Conservation (phyloP, 2,888 invertebrate genomes). For the Acanthosoma haemorrhoidale region DNA sequence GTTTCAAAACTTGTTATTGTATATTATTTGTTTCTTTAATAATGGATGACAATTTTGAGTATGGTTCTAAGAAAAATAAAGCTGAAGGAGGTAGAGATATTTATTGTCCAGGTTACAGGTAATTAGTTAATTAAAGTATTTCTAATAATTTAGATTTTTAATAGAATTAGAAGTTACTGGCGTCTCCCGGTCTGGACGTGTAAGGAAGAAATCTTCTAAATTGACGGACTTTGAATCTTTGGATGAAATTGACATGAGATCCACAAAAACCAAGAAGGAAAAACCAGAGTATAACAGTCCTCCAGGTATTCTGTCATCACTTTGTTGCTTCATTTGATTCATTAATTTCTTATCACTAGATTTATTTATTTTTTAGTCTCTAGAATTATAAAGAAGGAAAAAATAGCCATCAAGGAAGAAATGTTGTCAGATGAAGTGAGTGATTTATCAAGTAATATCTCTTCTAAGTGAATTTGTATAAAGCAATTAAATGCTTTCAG, state of each 20-base stretch:
- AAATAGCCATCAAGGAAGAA: constrained; percentile 30
- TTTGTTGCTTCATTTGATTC: no score
- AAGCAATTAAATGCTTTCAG: constrained; percentile 7
- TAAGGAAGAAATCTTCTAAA: constrained; percentile 91
- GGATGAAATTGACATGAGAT: constrained; percentile 64
- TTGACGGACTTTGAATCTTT: constrained; percentile 88
- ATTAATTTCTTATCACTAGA: background rate
- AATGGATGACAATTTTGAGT: constrained; percentile 21
- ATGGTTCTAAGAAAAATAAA: constrained; percentile 15
- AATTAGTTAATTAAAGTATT: no score
- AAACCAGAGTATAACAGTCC: constrained; percentile 25
- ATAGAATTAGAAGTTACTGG: constrained; percentile 74
- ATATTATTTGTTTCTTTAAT: background rate
- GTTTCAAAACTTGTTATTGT: no score
- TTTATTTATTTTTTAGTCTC: constrained; percentile 14
- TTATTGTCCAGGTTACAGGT: no score
- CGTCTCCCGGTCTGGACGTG: constrained; percentile 81
- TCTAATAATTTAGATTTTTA: no score
- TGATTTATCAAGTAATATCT: background rate
- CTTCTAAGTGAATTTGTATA: background rate
- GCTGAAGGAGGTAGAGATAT: constrained; percentile 21
- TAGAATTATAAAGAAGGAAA: constrained; percentile 22
- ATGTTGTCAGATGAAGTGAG: constrained; percentile 33
- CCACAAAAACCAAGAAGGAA: constrained; percentile 30
- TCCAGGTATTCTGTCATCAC: no score